A percentile compares a stretch with the other conserved stretches of the same genome.
Conservation (phyloP, 2,888 invertebrate genomes). For the Eupsilia transversa region DNA sequence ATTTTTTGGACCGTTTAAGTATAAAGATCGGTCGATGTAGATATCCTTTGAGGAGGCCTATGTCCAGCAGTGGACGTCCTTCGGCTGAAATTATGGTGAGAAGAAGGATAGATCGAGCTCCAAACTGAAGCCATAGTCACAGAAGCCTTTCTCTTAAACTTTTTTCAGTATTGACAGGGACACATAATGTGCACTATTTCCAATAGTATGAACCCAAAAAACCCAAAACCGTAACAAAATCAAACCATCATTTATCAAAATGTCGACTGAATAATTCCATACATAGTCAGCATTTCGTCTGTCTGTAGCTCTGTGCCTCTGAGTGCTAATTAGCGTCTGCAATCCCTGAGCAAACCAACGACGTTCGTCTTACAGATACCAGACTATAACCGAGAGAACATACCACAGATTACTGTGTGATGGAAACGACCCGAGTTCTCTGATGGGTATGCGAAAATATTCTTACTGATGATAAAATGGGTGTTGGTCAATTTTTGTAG, state of each 20-base stretch:
- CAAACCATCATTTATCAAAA: constrained; percentile 9
- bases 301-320: constrained; percentile 36
- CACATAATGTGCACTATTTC: neutral
- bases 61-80: neutral
- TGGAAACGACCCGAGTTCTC: constrained; percentile 28
- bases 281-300: constrained; percentile 19
- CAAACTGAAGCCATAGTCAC: constrained; percentile 12
- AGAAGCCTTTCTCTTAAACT: neutral
- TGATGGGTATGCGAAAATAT: neutral
- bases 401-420: constrained; percentile 15
- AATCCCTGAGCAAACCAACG: constrained; percentile 61
- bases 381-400: constrained; percentile 53
- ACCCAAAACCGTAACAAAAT: neutral
- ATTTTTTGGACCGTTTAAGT: neutral
- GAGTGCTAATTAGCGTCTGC: constrained; percentile 69
- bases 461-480: neutral
- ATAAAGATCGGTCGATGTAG: neutral
- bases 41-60: neutral
- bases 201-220: neutral
- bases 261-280: neutral
- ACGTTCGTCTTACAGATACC: constrained; percentile 67
- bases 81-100: neutral
- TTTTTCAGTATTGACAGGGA: neutral
- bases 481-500: neutral
- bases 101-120: neutral